Conservation (phyloP, 2,113 vertebrate genomes). For the Mirounga angustirostris region DNA sequence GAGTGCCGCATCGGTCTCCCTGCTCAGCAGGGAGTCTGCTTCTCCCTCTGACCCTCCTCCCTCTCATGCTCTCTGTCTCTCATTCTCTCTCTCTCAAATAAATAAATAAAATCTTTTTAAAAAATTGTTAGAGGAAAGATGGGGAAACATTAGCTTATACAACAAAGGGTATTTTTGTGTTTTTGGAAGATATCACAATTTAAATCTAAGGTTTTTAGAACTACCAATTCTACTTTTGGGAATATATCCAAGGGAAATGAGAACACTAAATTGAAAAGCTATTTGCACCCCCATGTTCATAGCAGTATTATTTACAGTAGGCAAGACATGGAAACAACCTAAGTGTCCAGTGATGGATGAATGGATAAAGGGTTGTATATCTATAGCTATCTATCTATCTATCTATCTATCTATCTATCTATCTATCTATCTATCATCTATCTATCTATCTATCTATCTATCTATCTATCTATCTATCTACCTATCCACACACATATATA, state of each 20-base stretch:
- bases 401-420: not conserved
- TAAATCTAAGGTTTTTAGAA: not conserved
- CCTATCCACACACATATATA: not conserved
- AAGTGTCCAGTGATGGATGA: not conserved
- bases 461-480: not conserved
- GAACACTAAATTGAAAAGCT: not conserved
- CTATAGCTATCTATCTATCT: not conserved
- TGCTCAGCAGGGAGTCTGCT: too few relatives aligned
- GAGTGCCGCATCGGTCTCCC: too few relatives aligned
- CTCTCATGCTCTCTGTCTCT: too few relatives aligned
- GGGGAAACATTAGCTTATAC: not conserved
- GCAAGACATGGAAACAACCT: not conserved
- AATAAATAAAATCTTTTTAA: too few relatives aligned
- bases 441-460: too few relatives aligned
- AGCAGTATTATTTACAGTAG: not conserved
- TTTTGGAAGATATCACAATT: not conserved
- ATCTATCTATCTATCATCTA: too few relatives aligned
- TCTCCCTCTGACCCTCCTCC: too few relatives aligned
- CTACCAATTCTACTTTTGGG: not conserved
- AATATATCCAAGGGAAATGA: not conserved
- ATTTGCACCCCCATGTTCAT: not conserved
- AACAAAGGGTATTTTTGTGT: not conserved
- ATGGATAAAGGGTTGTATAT: not conserved
- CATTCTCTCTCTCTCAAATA: too few relatives aligned
- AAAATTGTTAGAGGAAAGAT: not conserved